Conservation (phyloP, 1,140 invertebrate genomes). For the Eupristina koningsbergeri region DNA sequence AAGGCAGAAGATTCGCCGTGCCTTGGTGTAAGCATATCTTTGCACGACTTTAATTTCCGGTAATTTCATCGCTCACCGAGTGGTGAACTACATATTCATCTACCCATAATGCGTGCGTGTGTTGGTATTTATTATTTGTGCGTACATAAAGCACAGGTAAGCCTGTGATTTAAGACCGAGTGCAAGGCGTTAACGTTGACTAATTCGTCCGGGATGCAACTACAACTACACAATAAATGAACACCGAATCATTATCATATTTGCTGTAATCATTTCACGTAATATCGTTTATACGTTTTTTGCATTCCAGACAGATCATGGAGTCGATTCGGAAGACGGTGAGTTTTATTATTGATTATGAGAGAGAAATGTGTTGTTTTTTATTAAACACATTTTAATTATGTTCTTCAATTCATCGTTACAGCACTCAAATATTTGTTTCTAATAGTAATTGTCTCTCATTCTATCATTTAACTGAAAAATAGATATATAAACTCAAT, state of each 20-base stretch:
- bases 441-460: too few species aligned
- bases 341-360: neutral
- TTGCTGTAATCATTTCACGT: constrained; percentile 36
- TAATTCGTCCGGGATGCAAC: constrained; percentile 17
- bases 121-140: too few species aligned
- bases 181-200: constrained; percentile 17
- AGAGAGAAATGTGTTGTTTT: too few species aligned
- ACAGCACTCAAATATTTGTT: too few species aligned
- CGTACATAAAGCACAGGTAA: neutral
- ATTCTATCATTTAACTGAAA: too few species aligned
- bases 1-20: neutral
- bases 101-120: neutral
- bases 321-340: neutral
- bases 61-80: constrained; percentile 31
- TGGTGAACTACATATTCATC: neutral
- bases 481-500: too few species aligned
- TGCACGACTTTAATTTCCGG: constrained; percentile 36
- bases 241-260: constrained; percentile 22
- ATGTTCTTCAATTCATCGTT: too few species aligned
- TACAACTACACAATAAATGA: neutral
- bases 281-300: constrained; percentile 32
- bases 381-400: too few species aligned
- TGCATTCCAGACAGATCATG: neutral
- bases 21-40: neutral
- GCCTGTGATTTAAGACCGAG: constrained; percentile 20